Evolutionary conservation across 30 jellyfish, hydroid and myxozoan species (phyloP).

Genomic region (Catostylus mosaicus): DNA sequence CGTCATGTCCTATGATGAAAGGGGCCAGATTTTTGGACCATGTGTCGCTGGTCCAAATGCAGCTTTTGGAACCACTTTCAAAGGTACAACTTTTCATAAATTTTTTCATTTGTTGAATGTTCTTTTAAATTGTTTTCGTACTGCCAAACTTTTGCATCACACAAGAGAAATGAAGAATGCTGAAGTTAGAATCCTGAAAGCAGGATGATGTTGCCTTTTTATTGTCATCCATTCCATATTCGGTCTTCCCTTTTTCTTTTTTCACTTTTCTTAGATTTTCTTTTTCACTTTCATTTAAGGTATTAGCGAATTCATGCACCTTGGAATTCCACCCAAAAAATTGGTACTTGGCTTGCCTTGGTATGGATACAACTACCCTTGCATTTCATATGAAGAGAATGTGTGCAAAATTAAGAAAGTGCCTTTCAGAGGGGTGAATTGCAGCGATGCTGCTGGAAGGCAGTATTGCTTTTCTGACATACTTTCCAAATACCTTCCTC

Average conservation of each 20-base stretch:
- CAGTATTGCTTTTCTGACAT: conserved; percentile 61
- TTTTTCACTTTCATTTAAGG: conserved; percentile 23
- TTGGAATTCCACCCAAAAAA: conserved; percentile 63
- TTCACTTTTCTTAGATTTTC: too few species aligned
- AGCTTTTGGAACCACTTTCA: conserved; percentile 47
- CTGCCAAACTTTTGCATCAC: too few species aligned
- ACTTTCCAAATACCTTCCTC: conserved; percentile 32
- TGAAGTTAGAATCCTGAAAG: too few species aligned
- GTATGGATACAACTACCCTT: conserved; percentile 87
- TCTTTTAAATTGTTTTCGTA: too few species aligned
- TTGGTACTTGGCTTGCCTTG: conserved; percentile 84
- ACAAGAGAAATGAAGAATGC: too few species aligned
- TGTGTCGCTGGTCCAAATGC: conserved; percentile 83
- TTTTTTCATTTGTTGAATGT: too few species aligned
- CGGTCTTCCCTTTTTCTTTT: too few species aligned
- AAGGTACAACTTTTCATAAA: conserved; percentile 38
- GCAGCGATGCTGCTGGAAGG: conserved; percentile 89
- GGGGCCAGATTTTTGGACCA: conserved; percentile 67
- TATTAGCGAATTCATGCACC: conserved; percentile 26
- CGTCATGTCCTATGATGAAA: conserved; percentile 81
- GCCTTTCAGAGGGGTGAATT: conserved; percentile 70
- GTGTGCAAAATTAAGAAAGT: conserved; percentile 57
- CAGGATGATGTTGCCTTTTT: too few species aligned
- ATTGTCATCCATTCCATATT: too few species aligned
- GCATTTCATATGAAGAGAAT: conserved; percentile 35